Percentiles rank a stretch among this genome's conserved stretches.
phyloP scores from a whole-genome alignment of 2,888 invertebrate species.

The Noctua fimbriata region DNA sequence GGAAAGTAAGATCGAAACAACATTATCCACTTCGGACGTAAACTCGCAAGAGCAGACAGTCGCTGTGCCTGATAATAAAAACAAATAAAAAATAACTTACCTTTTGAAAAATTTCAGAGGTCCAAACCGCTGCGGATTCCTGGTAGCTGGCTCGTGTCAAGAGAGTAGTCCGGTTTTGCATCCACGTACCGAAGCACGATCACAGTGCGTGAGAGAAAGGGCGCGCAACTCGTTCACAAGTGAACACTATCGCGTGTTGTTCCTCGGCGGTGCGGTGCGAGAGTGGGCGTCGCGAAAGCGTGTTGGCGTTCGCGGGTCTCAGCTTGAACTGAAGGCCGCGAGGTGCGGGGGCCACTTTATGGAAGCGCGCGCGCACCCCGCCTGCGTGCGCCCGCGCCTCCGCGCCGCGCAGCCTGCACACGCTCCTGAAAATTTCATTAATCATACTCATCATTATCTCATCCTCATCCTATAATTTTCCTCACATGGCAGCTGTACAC shows the following conservation, averaged over 20 bases:
- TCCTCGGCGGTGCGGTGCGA: constrained; percentile 79
- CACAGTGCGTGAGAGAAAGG: constrained; percentile 90
- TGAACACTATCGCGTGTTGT: constrained; percentile 85
- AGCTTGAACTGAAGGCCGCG: constrained; percentile 88
- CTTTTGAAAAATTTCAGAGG: constrained; percentile 80
- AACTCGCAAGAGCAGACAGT: constrained; percentile 82
- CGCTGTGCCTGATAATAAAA: constrained; percentile 76
- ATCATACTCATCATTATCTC: constrained; percentile 11
- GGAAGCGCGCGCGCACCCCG: constrained; percentile 81
- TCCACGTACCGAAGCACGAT: constrained; percentile 89
- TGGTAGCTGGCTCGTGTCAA: constrained; percentile 81
- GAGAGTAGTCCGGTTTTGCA: constrained; percentile 89
- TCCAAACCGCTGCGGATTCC: constrained; percentile 80
- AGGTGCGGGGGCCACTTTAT: constrained; percentile 88
- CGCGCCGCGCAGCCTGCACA: constrained; percentile 59
- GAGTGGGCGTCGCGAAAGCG: constrained; percentile 86
- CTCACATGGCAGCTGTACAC: not conserved
- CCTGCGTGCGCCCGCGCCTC: constrained; percentile 71
- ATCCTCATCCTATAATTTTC: constrained; percentile 30
- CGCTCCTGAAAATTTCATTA: constrained; percentile 60
- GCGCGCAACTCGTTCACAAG: constrained; percentile 85
- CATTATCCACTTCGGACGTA: constrained; percentile 69
- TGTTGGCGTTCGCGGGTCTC: constrained; percentile 85
- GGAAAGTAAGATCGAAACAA: constrained; percentile 78
- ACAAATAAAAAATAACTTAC: constrained; percentile 76